Percentiles rank a stretch among this genome's conserved stretches.
These are phyloP conservation scores for Allobates femoralis DNA, from an alignment of 2,797 vertebrate genomes.

Conservation along the genomic window DNA sequence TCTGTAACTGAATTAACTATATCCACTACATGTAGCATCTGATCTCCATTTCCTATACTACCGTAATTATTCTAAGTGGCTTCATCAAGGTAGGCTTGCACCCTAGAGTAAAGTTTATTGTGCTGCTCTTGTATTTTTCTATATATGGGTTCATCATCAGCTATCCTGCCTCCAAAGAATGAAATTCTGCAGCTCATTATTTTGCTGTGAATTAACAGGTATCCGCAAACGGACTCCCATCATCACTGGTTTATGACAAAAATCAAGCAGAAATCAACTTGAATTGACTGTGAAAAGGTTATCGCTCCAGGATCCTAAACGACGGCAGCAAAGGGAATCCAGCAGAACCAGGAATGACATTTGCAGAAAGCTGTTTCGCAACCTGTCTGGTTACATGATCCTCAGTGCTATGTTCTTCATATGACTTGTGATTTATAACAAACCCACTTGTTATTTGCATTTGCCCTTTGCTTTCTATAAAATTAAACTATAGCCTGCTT, in stretches of 20 bases:
- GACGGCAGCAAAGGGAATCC: background rate
- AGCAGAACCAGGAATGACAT: background rate
- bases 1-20: background rate
- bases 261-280: background rate
- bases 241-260: background rate
- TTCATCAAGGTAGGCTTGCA: too few species aligned
- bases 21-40: background rate
- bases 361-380: background rate
- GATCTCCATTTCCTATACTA: background rate
- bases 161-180: background rate
- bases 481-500: background rate
- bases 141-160: background rate
- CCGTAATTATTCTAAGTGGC: background rate
- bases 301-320: background rate
- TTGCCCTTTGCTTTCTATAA: slow-evolving; percentile 11
- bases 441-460: background rate
- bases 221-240: background rate
- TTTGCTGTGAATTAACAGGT: background rate
- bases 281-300: slow-evolving; percentile 2
- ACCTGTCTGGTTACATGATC: slow-evolving; percentile 11
- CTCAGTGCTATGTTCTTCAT: background rate
- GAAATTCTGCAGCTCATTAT: background rate
- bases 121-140: too few species aligned
- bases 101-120: too few species aligned
- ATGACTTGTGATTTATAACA: background rate